These are phyloP conservation scores for Python bivittatus DNA, from an alignment of 2,113 vertebrate genomes.

Conservation along the genomic window DNA sequence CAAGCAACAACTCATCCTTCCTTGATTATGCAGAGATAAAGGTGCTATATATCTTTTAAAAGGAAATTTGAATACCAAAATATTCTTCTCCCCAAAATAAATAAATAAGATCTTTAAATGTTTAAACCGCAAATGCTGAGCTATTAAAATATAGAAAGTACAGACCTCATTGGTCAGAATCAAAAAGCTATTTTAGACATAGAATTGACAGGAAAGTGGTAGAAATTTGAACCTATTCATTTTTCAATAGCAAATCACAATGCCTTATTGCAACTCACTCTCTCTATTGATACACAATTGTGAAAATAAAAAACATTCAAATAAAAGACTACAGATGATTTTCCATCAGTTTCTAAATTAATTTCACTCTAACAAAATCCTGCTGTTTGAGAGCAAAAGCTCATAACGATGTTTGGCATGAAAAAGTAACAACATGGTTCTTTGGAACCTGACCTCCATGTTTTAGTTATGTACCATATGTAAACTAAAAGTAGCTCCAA, in stretches of 20 bases:
- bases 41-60: slow-evolving; percentile 52
- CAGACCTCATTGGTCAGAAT: not conserved
- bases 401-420: not conserved
- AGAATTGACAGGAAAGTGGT: not conserved
- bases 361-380: not conserved
- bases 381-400: not conserved
- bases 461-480: slow-evolving; percentile 68
- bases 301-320: slow-evolving; percentile 81
- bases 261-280: not conserved
- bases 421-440: not conserved
- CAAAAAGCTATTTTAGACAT: not conserved
- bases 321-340: slow-evolving; percentile 83
- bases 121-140: slow-evolving; percentile 17
- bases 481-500: slow-evolving; percentile 51
- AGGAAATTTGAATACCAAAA: slow-evolving; percentile 53
- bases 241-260: not conserved
- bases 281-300: slow-evolving; percentile 75
- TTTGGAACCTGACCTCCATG: slow-evolving; percentile 11
- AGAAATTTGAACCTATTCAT: not conserved
- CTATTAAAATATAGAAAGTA: slow-evolving; percentile 38
- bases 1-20: not conserved
- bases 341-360: slow-evolving; percentile 15
- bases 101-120: not conserved
- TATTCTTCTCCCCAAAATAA: not conserved
- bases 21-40: slow-evolving; percentile 49